Base-by-base conservation (phyloP, 1,140 invertebrate species). In the Leucophenga varia region DNA sequence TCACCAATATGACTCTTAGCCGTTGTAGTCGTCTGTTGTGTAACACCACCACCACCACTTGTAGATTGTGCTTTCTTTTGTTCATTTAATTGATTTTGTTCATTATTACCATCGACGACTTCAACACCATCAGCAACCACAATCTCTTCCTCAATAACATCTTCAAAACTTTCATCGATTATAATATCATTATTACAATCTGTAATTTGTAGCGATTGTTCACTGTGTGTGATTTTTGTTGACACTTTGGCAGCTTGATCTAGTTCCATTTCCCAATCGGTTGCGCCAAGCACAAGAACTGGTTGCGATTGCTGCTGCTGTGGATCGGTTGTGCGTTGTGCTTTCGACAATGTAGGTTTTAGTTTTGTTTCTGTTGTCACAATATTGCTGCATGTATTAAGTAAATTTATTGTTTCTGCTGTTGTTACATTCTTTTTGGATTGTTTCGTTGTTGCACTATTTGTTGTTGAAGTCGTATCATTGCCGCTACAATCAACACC, bases 201-300 rank as follows among this genome's bases (percentile, higher is more conserved):
- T 25, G 22, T 25, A 25, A 25, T 10, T 49, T 39, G 36, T 50
- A 21, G 52, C 18, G 13, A 28, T 25, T 43, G 41, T 9, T 49
- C 10, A 13, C 32, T 7, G 32, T 54, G 3, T n/a, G n/a, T n/a
- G n/a, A n/a, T n/a, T n/a, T 16, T 51, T 6, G 42, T 43, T 12
- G 55, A 36, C 3, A 78, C 78, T 12, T 76, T 74, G n/a, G 78
- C 68, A 5, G 76, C 78, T 12, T 79, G 77, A 40, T 80, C 80
- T 16, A 81, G 55, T 52, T 81, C 80, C 75, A 81, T 79, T 50
- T 82, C 81, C 81, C 81, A 82, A 47, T 81, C 79, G 6, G 79
- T 78, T 21, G 78, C 76, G 54, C 77, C 78, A 2, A 72, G 51
- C 16, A 74, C 61, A 14, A 71, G 48, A 43, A 67, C 25, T 42